A percentile compares a stretch with the other conserved stretches of the same genome.
phyloP scores from a whole-genome alignment of 2,888 invertebrate genomes.

The Trichopria drosophilae region DNA sequence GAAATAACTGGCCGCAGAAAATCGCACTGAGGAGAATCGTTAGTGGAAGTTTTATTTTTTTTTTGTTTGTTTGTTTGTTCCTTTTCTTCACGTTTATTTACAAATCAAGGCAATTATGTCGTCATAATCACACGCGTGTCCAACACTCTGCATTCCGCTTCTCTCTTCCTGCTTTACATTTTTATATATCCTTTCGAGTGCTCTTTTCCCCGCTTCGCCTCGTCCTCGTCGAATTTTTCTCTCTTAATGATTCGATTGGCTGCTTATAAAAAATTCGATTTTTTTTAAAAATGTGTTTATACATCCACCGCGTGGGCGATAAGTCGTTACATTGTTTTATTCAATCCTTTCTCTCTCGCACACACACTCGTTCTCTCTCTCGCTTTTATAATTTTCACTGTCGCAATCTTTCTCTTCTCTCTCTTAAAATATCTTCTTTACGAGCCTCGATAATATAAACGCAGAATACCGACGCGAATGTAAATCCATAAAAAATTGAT shows the following conservation, averaged over 20 bases:
- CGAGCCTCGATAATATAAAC: background rate
- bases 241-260: slow-evolving; percentile 36
- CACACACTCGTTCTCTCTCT: too few relatives aligned
- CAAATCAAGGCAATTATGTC: slow-evolving; percentile 56
- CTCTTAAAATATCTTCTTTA: background rate
- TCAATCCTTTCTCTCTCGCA: background rate
- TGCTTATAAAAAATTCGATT: slow-evolving; percentile 43
- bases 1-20: slow-evolving; percentile 38
- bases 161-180: slow-evolving; percentile 27
- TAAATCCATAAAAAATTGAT: slow-evolving; percentile 6
- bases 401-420: background rate
- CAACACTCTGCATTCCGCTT: slow-evolving; percentile 44
- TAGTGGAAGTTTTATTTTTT: slow-evolving; percentile 53
- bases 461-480: slow-evolving; percentile 5
- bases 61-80: too few relatives aligned
- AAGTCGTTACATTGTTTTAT: slow-evolving; percentile 20
- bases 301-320: slow-evolving; percentile 38
- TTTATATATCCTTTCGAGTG: slow-evolving; percentile 31
- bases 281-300: slow-evolving; percentile 25
- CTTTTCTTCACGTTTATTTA: too few relatives aligned
- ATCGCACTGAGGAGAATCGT: too few relatives aligned
- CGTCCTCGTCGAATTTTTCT: slow-evolving; percentile 16
- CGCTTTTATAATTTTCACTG: too few relatives aligned
- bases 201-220: slow-evolving; percentile 17
- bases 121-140: slow-evolving; percentile 41